Percentiles rank a stretch among this genome's conserved stretches.
These are phyloP conservation scores for Cremastinae sp. DNA, from an alignment of 2,888 invertebrate genomes.

Conservation along the genomic window DNA sequence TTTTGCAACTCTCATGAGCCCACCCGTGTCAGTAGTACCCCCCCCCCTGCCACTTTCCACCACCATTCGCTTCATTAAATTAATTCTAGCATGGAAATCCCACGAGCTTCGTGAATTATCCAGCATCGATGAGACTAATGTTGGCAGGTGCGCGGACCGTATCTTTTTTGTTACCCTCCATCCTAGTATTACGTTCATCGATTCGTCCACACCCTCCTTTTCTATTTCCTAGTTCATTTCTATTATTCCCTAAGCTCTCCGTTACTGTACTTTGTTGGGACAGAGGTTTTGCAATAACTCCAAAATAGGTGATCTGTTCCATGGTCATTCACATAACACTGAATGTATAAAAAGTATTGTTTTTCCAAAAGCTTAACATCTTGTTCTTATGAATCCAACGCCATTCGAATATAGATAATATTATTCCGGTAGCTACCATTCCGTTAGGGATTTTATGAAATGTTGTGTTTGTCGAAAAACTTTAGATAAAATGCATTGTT, in stretches of 20 bases:
- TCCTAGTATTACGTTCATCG: conserved; percentile 6
- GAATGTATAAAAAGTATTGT: conserved; percentile 1
- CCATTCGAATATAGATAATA: no score
- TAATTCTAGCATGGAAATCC: conserved; percentile 67
- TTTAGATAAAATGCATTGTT: no score
- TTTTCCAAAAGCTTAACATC: no score
- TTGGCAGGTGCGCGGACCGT: conserved; percentile 34
- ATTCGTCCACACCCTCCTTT: conserved; percentile 15
- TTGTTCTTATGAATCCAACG: no score
- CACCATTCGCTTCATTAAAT: conserved; percentile 74
- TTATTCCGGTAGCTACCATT: no score
- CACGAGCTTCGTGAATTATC: conserved; percentile 33
- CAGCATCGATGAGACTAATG: conserved; percentile 38
- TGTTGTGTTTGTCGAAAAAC: no score
- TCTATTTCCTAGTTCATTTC: neutral
- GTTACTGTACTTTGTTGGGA: conserved; percentile 3
- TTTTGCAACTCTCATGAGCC: conserved; percentile 25
- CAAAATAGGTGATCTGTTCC: conserved; percentile 54
- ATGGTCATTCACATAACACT: conserved; percentile 49
- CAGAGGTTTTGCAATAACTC: conserved; percentile 34
- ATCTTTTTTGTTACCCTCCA: conserved; percentile 25
- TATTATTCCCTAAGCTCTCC: conserved; percentile 7
- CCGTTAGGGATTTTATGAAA: no score
- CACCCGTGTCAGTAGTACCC: conserved; percentile 2
- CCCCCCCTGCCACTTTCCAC: conserved; percentile 39